These are phyloP conservation scores for Artibeus lituratus DNA, from an alignment of 2,797 vertebrate genomes.

Conservation along the genomic window DNA sequence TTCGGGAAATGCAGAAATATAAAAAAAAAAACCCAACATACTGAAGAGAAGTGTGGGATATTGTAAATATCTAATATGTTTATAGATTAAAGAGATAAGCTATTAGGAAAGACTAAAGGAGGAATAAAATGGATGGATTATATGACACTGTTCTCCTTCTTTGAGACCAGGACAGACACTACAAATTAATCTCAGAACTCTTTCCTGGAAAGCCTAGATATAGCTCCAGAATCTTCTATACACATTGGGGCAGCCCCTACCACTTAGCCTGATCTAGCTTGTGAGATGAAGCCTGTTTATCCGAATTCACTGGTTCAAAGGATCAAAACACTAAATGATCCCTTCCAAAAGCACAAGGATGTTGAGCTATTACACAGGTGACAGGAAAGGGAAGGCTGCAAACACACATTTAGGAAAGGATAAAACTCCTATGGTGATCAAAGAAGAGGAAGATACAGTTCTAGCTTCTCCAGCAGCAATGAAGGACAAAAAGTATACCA, in stretches of 20 bases:
- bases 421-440: not conserved
- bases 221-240: not conserved
- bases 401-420: not conserved
- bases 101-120: not conserved
- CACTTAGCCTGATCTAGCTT: not conserved
- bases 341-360: not conserved
- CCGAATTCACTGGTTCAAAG: not conserved
- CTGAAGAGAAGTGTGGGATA: not conserved
- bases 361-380: not conserved
- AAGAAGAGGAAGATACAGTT: not conserved
- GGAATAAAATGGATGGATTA: not conserved
- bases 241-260: not conserved
- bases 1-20: not conserved
- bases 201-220: not conserved
- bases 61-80: not conserved
- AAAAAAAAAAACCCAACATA: not conserved
- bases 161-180: not conserved
- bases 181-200: not conserved
- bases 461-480: not conserved
- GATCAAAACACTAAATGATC: not conserved
- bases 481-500: not conserved
- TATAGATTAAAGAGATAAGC: not conserved
- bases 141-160: not conserved
- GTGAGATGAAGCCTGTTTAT: not conserved
- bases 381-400: not conserved